Evolutionary conservation across 2,113 vertebrate genomes (phyloP), one percentile per base, ranked within the genome.

Genomic region (Thamnaconus septentrionalis): DNA sequence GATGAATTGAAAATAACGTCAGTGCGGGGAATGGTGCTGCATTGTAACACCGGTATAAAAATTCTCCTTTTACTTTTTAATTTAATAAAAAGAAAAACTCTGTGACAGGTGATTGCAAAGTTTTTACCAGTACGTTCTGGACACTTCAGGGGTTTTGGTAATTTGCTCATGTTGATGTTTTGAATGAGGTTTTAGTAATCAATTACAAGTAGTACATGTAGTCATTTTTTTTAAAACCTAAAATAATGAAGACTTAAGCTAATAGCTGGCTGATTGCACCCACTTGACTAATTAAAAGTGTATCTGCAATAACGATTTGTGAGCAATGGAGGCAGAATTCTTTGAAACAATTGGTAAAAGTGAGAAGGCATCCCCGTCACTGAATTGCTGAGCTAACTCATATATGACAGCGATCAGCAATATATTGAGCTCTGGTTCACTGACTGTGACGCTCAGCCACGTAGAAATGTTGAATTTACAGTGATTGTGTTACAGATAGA

Each of bases 231-330:
- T 76, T 81, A 78, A 86, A 75, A 71, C 75, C 71, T 73, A 58
- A 81, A 81, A 79, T 84, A 73, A 76, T 81, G 68, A 31, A 31
- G 18, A 31, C 18, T 31, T 31, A 31, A 64, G 63, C 66, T 66
- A 78, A 80, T 70, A 72, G 59, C 59, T 71, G 60, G 67, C 73
- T 80, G 59, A 65, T 69, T 75, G 69, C 60, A 67, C 75, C 68
- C 71, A 84, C 79, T 88, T 88, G 73, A 76, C 76, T 87, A 84
- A 89, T 90, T 87, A 86, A 41, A 75, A 79, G 73, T 54, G 64
- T 69, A 71, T 85, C 82, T 64, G 85, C 75, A 48, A 77, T 86
- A 80, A 82, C 85, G 74, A 85, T 73, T 85, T 71, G 76, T 59
- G 61, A 66, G 57, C 74, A 41, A 51, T 69, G 40, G 73, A 57